Evolutionary conservation across 2,797 vertebrate genomes (phyloP), one percentile per base, ranked within the genome.

Genomic region (Epinephelus awoara): DNA sequence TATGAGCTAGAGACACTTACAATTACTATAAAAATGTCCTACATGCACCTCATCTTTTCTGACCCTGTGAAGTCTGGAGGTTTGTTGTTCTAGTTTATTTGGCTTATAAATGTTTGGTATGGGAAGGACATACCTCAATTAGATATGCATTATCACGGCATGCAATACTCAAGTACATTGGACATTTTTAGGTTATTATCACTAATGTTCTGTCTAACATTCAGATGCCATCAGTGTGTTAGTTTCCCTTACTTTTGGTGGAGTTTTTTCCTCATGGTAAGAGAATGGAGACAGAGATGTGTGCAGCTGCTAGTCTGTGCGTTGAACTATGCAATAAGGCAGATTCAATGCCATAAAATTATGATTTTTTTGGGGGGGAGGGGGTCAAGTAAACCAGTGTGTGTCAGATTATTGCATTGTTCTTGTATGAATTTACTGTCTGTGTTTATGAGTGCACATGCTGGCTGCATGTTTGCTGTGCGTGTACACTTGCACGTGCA

Each of bases 111-210:
- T 56, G 14, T 63, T 59, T 75, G 66, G 21, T 23, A 79, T 67
- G 54, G 12, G 55, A 83, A 84, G 82, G 72, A 63, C 74, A 78
- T 54, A 67, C 72, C 56, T 71, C 52, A 63, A 56, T 64, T 46
- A 12, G 25, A 66, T 76, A 34, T 80, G 57, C 73, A 82, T 17
- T 83, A 82, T 83, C 73, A 85, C 29, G 61, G 47, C 27, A 58
- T 80, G 52, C 59, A 72, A 25, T 62, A 38, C 18, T 67, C 52
- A 63, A 54, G 54, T 34, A 29, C 56, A 70, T 1, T 50, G 52
- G 6, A 61, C 8, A 47, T 76, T 66, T 74, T 73, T 67, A 50
- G 54, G 29, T 51, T 64, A 27, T 49, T 40, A 62, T 83, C 49
- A 55, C 42, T 62, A 51, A 29, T 79, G 55, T 73, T 79, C 78